A percentile compares a stretch with the other conserved stretches of the same genome.
Evolutionary conservation across 1,140 invertebrate genomes (phyloP).

Genomic region (Drosophila teissieri): DNA sequence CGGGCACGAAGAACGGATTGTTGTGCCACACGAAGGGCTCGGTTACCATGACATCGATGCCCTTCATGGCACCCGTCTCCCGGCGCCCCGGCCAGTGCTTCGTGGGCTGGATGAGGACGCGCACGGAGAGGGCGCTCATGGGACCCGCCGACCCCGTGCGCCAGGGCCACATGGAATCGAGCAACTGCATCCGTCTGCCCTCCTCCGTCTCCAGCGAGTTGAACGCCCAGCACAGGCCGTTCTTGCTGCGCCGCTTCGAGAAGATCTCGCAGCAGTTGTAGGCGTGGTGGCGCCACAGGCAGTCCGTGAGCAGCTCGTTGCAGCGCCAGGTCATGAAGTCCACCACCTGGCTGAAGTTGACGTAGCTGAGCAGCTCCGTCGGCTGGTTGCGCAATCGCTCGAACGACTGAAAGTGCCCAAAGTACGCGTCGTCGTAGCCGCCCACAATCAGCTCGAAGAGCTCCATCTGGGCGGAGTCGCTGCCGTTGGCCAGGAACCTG

Average conservation of each 20-base stretch:
- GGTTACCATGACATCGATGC: slow-evolving; percentile 68
- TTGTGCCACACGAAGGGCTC: slow-evolving; percentile 78
- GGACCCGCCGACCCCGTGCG: slow-evolving; percentile 68
- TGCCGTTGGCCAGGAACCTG: slow-evolving; percentile 61
- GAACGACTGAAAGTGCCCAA: slow-evolving; percentile 75
- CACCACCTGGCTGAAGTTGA: slow-evolving; percentile 72
- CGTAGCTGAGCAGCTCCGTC: slow-evolving; percentile 53
- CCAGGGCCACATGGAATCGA: slow-evolving; percentile 75
- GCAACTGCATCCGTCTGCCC: slow-evolving; percentile 52
- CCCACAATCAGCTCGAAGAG: slow-evolving; percentile 63
- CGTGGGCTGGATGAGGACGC: slow-evolving; percentile 58
- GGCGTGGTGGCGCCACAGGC: slow-evolving; percentile 61
- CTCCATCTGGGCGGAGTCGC: slow-evolving; percentile 32
- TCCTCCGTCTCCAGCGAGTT: slow-evolving; percentile 85
- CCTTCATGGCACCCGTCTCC: slow-evolving; percentile 38
- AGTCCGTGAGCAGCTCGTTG: slow-evolving; percentile 71
- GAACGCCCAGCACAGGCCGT: slow-evolving; percentile 86
- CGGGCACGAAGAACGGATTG: slow-evolving; percentile 56
- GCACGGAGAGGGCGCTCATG: slow-evolving; percentile 55
- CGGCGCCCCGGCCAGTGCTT: slow-evolving; percentile 55
- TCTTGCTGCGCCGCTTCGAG: slow-evolving; percentile 84
- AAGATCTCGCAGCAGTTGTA: slow-evolving; percentile 81
- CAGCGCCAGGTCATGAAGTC: slow-evolving; percentile 78
- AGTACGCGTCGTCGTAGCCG: slow-evolving; percentile 61
- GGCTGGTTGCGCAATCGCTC: slow-evolving; percentile 44